Evolutionary conservation across 2,113 vertebrate genomes (phyloP).

Genomic region (Abramis brama): DNA sequence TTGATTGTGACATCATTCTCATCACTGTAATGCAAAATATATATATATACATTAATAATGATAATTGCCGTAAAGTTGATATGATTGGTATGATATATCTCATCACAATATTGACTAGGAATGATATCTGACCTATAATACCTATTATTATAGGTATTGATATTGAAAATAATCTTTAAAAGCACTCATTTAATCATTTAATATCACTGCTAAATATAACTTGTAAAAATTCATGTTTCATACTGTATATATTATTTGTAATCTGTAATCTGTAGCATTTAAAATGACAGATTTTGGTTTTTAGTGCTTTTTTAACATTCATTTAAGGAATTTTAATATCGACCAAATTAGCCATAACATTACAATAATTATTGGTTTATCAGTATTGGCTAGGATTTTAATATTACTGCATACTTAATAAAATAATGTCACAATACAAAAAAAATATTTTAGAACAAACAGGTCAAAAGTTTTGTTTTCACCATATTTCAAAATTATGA

Average conservation of each 20-base stretch:
- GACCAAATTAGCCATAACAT: neutral
- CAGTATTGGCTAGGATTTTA: neutral
- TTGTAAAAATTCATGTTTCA: neutral
- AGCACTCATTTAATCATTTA: neutral
- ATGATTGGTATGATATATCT: neutral
- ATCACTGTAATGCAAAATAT: neutral
- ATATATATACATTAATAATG: neutral
- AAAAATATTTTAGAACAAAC: neutral
- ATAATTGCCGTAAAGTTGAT: neutral
- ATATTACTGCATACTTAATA: neutral
- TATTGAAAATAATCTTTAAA: neutral
- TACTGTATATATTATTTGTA: neutral
- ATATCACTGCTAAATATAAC: neutral
- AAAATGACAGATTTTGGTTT: neutral
- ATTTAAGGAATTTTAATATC: neutral
- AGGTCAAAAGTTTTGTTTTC: neutral
- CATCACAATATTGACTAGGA: no score
- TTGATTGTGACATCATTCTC: neutral
- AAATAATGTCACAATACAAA: neutral
- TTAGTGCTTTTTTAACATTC: neutral
- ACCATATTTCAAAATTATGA: conserved; percentile 14
- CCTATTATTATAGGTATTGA: neutral
- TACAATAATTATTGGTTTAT: neutral
- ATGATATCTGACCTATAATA: no score
- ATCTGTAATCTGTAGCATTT: neutral